Percentiles rank a stretch among this genome's conserved stretches.
These are phyloP conservation scores for Argya squamiceps DNA, from an alignment of 2,797 vertebrate genomes.

Conservation along the genomic window DNA sequence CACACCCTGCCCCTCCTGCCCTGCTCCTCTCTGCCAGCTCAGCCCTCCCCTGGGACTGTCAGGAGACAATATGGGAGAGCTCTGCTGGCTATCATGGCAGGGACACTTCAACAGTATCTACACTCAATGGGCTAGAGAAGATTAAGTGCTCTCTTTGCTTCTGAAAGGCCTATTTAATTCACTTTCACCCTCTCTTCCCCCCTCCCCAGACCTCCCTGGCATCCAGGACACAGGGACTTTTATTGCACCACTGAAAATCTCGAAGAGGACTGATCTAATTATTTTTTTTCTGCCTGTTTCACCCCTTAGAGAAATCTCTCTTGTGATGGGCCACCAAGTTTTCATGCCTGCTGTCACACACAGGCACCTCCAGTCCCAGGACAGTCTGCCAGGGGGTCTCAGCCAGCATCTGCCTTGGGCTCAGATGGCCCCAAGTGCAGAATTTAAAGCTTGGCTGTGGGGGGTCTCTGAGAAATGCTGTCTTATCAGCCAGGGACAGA, in stretches of 20 bases:
- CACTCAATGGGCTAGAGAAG: constrained; percentile 7
- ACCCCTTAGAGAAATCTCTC: not conserved
- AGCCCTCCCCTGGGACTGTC: not conserved
- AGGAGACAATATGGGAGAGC: not conserved
- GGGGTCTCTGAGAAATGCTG: not conserved
- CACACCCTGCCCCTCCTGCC: not conserved
- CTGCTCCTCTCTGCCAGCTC: not conserved
- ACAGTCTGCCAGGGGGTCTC: not conserved
- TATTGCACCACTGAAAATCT: constrained; percentile 32
- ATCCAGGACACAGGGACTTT: constrained; percentile 52
- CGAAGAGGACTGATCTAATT: not conserved
- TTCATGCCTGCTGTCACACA: not conserved
- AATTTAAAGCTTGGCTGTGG: not conserved
- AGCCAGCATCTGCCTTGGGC: not conserved
- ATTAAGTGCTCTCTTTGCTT: constrained; percentile 29
- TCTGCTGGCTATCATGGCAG: not conserved
- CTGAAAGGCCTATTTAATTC: constrained; percentile 60
- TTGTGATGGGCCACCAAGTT: not conserved
- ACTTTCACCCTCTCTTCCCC: constrained; percentile 10
- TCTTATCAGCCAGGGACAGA: not conserved
- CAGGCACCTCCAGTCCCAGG: not conserved
- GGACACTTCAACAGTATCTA: not conserved
- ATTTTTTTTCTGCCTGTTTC: not conserved
- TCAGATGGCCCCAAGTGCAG: not conserved
- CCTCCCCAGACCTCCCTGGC: constrained; percentile 32